Evolutionary conservation across 2,113 vertebrate species (phyloP).

Genomic region (Halcyon malimbica): DNA sequence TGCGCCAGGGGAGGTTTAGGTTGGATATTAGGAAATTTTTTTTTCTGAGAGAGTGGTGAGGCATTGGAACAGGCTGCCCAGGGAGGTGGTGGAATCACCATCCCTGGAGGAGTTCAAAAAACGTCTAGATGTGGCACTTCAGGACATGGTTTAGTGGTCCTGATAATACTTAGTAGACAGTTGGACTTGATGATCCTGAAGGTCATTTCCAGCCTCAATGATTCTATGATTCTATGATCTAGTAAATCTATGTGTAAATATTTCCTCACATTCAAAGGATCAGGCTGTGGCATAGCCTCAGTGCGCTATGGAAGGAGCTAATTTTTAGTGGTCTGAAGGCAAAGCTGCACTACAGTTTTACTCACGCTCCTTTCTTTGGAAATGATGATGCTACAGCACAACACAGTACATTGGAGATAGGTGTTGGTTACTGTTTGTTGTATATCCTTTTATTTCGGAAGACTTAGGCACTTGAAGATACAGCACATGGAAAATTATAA

Average conservation of each 20-base stretch:
- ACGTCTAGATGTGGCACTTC: no score
- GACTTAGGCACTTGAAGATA: background rate
- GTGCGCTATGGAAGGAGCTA: background rate
- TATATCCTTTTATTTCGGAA: background rate
- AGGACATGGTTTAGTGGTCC: no score
- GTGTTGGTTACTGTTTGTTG: background rate
- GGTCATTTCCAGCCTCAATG: no score
- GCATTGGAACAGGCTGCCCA: no score
- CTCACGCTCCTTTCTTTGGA: background rate
- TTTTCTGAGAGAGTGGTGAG: no score
- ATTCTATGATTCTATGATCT: background rate
- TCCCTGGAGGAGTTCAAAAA: no score
- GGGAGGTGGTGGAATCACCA: no score
- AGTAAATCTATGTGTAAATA: background rate
- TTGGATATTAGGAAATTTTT: no score
- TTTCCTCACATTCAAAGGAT: background rate
- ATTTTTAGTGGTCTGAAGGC: background rate
- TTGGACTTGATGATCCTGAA: no score
- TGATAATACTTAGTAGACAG: no score
- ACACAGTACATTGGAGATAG: background rate
- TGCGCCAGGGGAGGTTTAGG: no score
- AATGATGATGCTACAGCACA: background rate
- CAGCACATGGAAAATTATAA: background rate
- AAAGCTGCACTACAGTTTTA: background rate
- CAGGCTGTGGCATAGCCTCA: background rate